A percentile compares a stretch with the other conserved stretches of the same genome.
These are phyloP conservation scores for Myotis findleyi DNA, from an alignment of 2,797 vertebrate genomes.

Conservation along the genomic window DNA sequence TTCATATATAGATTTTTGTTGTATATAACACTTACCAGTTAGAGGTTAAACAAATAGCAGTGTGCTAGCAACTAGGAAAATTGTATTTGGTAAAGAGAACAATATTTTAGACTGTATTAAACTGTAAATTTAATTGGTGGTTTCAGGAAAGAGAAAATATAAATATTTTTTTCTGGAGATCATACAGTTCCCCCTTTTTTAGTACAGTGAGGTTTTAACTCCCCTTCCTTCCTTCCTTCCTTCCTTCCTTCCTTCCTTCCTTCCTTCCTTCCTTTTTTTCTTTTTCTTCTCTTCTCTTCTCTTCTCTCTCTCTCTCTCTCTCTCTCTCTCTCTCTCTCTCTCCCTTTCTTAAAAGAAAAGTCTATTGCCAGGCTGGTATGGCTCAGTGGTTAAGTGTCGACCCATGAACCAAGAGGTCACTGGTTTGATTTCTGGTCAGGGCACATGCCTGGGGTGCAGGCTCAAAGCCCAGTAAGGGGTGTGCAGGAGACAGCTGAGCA, in stretches of 20 bases:
- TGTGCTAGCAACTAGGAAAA: slow-evolving; percentile 57
- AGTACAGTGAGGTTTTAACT: neutral
- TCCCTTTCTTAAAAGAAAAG: neutral
- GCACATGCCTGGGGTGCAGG: too few relatives aligned
- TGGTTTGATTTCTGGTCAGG: too few relatives aligned
- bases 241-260: rapidly evolving
- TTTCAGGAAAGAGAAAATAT: slow-evolving; percentile 63
- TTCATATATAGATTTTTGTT: slow-evolving; percentile 71
- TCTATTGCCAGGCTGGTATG: neutral
- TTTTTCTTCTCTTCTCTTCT: too few relatives aligned
- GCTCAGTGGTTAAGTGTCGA: too few relatives aligned
- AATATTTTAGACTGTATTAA: slow-evolving; percentile 62
- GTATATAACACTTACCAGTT: slow-evolving; percentile 66
- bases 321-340: neutral
- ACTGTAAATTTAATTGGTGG: slow-evolving; percentile 64
- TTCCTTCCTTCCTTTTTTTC: rapidly evolving
- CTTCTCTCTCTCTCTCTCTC: too few relatives aligned
- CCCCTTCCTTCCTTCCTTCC: too few relatives aligned
- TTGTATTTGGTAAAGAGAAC: slow-evolving; percentile 65
- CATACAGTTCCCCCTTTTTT: slow-evolving; percentile 40
- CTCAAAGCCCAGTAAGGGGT: too few relatives aligned
- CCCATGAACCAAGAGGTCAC: too few relatives aligned
- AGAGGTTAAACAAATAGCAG: slow-evolving; percentile 75
- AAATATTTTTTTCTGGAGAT: neutral
- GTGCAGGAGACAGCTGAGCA: too few relatives aligned